These are phyloP conservation scores for Drosophila multiciliata DNA, from an alignment of 2,888 invertebrate species.

Conservation along the genomic window DNA sequence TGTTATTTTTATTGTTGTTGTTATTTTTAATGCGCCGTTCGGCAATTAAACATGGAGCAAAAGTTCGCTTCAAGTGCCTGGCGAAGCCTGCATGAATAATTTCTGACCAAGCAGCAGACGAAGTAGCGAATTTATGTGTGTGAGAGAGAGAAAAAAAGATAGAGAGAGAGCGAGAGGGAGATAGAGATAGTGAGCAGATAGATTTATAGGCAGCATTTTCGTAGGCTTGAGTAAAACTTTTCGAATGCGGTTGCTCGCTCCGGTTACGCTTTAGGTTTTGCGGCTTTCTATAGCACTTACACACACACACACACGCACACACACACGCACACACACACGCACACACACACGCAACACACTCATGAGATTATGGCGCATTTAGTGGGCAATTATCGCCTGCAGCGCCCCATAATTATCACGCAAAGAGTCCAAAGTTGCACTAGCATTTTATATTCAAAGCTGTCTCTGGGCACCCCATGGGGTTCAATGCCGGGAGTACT, in stretches of 20 bases:
- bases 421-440: conserved; percentile 67
- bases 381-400: conserved; percentile 80
- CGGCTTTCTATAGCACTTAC: conserved; percentile 33
- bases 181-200: neutral
- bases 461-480: conserved; percentile 17
- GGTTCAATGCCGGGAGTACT: conserved; percentile 13
- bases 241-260: conserved; percentile 45
- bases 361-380: conserved; percentile 67
- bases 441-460: conserved; percentile 73
- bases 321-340: conserved; percentile 9
- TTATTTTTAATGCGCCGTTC: conserved; percentile 35
- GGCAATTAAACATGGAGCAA: conserved; percentile 71
- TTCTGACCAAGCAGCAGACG: conserved; percentile 48
- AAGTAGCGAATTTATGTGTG: neutral
- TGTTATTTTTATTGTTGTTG: conserved; percentile 1
- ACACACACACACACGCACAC: conserved; percentile 23
- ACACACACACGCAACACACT: conserved; percentile 2
- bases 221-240: conserved; percentile 49
- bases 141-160: neutral
- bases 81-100: conserved; percentile 61
- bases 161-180: neutral
- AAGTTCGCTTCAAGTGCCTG: conserved; percentile 50
- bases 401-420: conserved; percentile 75
- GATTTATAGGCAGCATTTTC: conserved; percentile 15
- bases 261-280: conserved; percentile 49